Evolutionary conservation across 2,113 vertebrate species (phyloP).

Genomic region (Calidris pugnax): DNA sequence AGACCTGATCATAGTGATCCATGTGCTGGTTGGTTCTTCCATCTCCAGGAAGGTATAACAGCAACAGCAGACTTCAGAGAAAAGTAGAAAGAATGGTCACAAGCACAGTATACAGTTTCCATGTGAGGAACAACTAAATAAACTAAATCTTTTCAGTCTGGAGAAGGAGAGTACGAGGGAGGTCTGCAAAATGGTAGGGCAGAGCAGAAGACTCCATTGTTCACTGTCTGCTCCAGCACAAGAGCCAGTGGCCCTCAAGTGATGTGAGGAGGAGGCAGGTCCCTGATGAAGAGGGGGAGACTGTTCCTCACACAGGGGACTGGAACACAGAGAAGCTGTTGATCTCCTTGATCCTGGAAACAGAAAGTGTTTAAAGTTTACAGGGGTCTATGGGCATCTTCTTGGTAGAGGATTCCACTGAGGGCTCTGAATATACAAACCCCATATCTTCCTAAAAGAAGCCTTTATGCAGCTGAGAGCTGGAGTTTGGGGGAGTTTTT

Average conservation of each 20-base stretch:
- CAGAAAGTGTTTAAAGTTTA: not conserved
- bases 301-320: not conserved
- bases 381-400: not conserved
- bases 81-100: not conserved
- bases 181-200: not conserved
- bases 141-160: not conserved
- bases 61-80: not conserved
- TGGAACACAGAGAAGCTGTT: not conserved
- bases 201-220: not conserved
- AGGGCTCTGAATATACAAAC: not conserved
- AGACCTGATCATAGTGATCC: not conserved
- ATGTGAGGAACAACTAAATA: not conserved
- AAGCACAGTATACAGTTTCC: not conserved
- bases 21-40: not conserved
- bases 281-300: not conserved
- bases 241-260: not conserved
- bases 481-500: not conserved
- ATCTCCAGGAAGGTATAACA: not conserved
- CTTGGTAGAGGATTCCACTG: not conserved
- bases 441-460: not conserved
- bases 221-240: not conserved
- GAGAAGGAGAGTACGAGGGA: not conserved
- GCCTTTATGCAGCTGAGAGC: not conserved
- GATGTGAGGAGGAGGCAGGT: not conserved
- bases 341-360: not conserved